Evolutionary conservation across 2,113 vertebrate genomes (phyloP), one percentile per base, ranked within the genome.

Genomic region (Elachura formosa): DNA sequence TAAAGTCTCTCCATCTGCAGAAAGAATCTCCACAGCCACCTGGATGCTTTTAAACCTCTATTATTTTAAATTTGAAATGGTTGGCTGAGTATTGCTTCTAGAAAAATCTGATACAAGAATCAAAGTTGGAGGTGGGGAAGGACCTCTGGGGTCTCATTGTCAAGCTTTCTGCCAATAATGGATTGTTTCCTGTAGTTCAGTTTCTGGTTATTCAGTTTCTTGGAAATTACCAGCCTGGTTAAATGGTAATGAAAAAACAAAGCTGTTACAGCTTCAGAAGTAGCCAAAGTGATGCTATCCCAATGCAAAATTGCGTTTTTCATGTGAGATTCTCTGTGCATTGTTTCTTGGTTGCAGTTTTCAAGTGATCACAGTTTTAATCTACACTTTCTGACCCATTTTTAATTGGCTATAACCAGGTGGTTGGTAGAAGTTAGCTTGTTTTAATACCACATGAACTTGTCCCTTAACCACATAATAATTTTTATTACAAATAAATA

Each of bases 91-190:
- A 63, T 91, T 94, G 71, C 81, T 87, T 91, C 71, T 95, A 83
- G 89, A 86, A 95, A 93, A 93, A 85, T 66, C 54, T 75, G 87
- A 89, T 96, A 76, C 74, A 79, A 25, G 93, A 96, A 93, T 93
- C 34, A 9, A 89, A 94, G 84, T 48, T 34, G 36, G 84, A 95
- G 81, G 71, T 93, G 81, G 77, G 45, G 55, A 85, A 83, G 24
- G 78, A 82, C 69, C 77, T 92, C 66, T 76, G 58, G 34, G 77
- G 71, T 95, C 91, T 87, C 51, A 49, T 33, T 76, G 77, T 82
- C 4, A 22, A 95, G 71, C 54, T 94, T 92, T 92, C 62, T 94
- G 77, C 71, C 93, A 93, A 69, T 94, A 95, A 68, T 66, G 55
- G 58, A 89, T 95, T 91, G 87, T 85, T 96, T 88, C 62, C 78